Evolutionary conservation across 2,797 vertebrate genomes (phyloP).

Genomic region (Coregonus ussuriensis): DNA sequence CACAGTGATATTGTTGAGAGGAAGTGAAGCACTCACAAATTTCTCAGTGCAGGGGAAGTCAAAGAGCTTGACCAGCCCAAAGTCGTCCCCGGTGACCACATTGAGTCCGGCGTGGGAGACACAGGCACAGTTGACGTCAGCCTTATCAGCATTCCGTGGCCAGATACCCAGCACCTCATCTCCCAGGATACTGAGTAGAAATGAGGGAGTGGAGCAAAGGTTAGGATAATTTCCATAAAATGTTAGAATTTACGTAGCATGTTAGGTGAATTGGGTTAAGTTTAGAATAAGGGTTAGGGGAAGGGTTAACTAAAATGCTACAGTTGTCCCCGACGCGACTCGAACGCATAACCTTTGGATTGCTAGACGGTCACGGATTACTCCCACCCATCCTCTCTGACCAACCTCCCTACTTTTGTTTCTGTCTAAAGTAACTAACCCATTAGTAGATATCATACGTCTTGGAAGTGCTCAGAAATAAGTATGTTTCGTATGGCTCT

Average conservation of each 20-base stretch:
- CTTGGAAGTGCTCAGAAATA: too few relatives aligned
- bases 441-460: too few relatives aligned
- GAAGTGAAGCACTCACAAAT: conserved; percentile 81
- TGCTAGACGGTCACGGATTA: too few relatives aligned
- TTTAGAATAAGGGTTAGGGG: too few relatives aligned
- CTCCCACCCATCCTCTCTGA: too few relatives aligned
- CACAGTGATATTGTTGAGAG: neutral
- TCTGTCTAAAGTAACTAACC: too few relatives aligned
- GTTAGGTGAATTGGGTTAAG: too few relatives aligned
- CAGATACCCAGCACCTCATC: conserved; percentile 94
- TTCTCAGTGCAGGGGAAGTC: conserved; percentile 95
- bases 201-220: neutral
- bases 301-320: too few relatives aligned
- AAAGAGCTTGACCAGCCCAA: conserved; percentile 92
- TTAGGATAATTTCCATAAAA: neutral
- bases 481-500: neutral
- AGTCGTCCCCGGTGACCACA: conserved; percentile 91
- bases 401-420: too few relatives aligned
- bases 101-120: conserved; percentile 90
- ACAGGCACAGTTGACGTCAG: conserved; percentile 90
- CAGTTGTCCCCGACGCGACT: too few relatives aligned
- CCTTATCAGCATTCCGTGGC: conserved; percentile 91
- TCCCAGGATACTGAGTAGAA: conserved; percentile 81
- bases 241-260: too few relatives aligned
- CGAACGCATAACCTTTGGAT: too few relatives aligned